Conservation (phyloP, 2,888 invertebrate species). For the Imbricaverruca yamaguchii region DNA sequence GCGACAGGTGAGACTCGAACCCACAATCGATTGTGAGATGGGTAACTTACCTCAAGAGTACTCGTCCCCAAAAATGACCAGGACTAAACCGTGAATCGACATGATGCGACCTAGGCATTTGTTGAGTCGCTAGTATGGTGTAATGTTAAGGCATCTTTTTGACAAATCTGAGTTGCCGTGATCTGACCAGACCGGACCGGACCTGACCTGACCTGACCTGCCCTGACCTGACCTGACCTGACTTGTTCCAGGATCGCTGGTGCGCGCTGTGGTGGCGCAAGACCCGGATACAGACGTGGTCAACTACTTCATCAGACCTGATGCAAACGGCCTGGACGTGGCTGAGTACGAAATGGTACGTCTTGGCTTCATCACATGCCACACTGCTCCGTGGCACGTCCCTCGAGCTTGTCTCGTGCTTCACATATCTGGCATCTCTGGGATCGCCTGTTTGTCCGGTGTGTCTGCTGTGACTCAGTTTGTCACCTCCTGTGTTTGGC, state of each 20-base stretch:
- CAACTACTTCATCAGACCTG: constrained; percentile 15
- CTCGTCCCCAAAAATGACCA: too few relatives aligned
- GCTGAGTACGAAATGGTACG: constrained; percentile 11
- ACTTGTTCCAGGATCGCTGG: constrained; percentile 1
- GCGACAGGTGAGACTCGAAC: too few relatives aligned
- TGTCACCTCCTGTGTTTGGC: too few relatives aligned
- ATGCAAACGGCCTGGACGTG: neutral
- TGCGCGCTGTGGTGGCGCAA: neutral
- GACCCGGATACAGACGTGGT: constrained; percentile 4
- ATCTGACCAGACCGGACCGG: neutral
- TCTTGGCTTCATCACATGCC: neutral
- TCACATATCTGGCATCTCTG: too few relatives aligned
- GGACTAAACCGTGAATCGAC: neutral
- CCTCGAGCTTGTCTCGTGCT: too few relatives aligned
- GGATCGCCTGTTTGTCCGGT: too few relatives aligned
- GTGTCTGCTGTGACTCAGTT: too few relatives aligned
- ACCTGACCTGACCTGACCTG: neutral
- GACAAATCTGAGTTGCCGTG: neutral
- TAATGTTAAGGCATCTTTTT: neutral
- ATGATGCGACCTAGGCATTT: neutral
- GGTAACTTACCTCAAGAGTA: too few relatives aligned
- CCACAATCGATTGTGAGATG: too few relatives aligned
- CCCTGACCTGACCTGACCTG: neutral
- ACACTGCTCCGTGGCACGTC: too few relatives aligned
- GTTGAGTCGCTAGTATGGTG: neutral